Evolutionary conservation across 2,888 invertebrate species (phyloP), one percentile per base, ranked within the genome.

Genomic region (Keiferia lycopersicella): DNA sequence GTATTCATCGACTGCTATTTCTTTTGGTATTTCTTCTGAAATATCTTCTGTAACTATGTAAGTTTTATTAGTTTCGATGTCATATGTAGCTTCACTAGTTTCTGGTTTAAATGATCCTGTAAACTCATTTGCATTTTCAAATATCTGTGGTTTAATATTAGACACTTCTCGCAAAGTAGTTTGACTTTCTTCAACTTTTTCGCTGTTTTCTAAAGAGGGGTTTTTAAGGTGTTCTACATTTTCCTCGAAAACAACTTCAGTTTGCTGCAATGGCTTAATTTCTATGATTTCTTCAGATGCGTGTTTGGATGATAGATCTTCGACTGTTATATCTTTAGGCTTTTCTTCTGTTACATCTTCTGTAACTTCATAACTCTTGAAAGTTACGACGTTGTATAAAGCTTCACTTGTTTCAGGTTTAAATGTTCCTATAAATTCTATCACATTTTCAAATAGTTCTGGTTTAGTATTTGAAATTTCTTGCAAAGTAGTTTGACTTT

Each of bases 311-410:
- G 79, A 75, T n/a, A 88, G 86, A 69, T 80, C 81, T 30, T 82
- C 71, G n/a, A 53, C 18, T 20, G 53, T 2, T 26, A 53, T 53
- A 14, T 30, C 26, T n/a, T 22, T 30, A 4, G 53, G 53, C 26
- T 83, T 83, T 72, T 93, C 93, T 3, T 90, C 88, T 34, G 76
- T 64, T 16, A 82, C 57, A 64, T 82, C 80, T 78, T 89, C 84
- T 22, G 73, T 73, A 10, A 84, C 78, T 30, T 73, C 73, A 66
- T 78, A 87, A 51, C 80, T 82, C 68, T 81, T 80, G 65, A 80
- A 74, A 14, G 82, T 72, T 75, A 83, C 81, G 45, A 88, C 51
- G 59, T 82, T 81, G 45, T 80, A 26, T 22, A 67, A 69, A 18
- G 83, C 87, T 68, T 73, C 75, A 61, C 69, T 82, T 39, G 62